These are phyloP conservation scores for Crax fasciolata DNA, from an alignment of 2,797 vertebrate genomes.

Conservation along the genomic window DNA sequence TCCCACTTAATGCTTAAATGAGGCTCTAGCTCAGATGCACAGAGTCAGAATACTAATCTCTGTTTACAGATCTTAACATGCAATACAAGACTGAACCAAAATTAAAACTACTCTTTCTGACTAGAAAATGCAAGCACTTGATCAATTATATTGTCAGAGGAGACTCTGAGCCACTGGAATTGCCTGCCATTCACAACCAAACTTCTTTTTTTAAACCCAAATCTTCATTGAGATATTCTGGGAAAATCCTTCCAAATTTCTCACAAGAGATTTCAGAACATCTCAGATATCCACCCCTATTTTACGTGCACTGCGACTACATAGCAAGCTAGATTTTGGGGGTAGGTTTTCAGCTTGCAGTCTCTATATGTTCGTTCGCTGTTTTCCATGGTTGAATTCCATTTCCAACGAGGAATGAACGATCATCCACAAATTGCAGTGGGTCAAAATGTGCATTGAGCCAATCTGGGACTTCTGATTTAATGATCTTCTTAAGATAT, in stretches of 20 bases:
- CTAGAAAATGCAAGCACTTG: not conserved
- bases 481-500: not conserved
- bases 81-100: not conserved
- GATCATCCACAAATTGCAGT: not conserved
- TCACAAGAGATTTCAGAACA: not conserved
- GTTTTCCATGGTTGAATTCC: not conserved
- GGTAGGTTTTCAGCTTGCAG: not conserved
- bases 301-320: not conserved
- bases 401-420: not conserved
- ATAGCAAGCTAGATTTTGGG: not conserved
- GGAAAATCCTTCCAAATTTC: not conserved
- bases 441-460: not conserved
- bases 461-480: not conserved
- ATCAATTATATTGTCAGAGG: not conserved
- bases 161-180: not conserved
- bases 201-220: not conserved
- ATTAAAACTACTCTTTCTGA: not conserved
- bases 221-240: not conserved
- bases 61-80: not conserved
- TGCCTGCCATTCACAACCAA: not conserved
- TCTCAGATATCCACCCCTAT: not conserved
- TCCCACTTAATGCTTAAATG: not conserved
- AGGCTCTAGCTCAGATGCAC: not conserved
- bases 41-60: not conserved
- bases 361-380: not conserved